These are phyloP conservation scores for Ophonus ardosiacus DNA, from an alignment of 2,888 invertebrate genomes.

Conservation along the genomic window DNA sequence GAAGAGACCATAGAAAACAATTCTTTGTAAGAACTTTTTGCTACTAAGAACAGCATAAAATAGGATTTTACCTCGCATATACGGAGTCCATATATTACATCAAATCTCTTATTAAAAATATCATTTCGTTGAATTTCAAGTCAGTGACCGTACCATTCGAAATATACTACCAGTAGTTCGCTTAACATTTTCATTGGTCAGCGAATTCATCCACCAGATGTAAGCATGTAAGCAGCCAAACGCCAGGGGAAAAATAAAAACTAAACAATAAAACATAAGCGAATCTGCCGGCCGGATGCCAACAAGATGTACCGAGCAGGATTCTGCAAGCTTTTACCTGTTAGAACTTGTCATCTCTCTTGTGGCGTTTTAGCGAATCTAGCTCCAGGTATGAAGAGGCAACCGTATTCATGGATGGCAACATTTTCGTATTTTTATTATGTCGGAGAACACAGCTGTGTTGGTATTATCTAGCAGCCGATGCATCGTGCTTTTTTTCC, in stretches of 20 bases:
- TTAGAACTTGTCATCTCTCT: neutral
- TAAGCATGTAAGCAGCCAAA: conserved; percentile 22
- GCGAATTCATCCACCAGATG: conserved; percentile 50
- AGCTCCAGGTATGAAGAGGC: conserved; percentile 11
- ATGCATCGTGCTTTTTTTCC: conserved; percentile 29
- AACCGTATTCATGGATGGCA: conserved; percentile 33
- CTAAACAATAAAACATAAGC: conserved; percentile 40
- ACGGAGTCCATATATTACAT: neutral
- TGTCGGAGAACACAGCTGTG: conserved; percentile 27
- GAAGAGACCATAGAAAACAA: too few relatives aligned
- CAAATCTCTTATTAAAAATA: neutral
- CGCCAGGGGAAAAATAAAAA: conserved; percentile 39
- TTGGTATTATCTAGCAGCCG: conserved; percentile 25
- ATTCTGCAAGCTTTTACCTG: neutral
- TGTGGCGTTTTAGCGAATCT: conserved; percentile 4
- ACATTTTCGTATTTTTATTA: conserved; percentile 50
- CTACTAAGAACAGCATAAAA: too few relatives aligned
- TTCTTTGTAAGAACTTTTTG: too few relatives aligned
- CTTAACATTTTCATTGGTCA: conserved; percentile 19
- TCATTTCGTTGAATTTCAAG: neutral
- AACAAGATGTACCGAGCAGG: conserved; percentile 1
- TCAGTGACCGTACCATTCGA: conserved; percentile 21
- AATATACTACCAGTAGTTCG: conserved; percentile 9
- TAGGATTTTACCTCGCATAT: neutral
- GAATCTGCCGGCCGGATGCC: conserved; percentile 41